Evolutionary conservation across 2,888 invertebrate species (phyloP).

Genomic region (Ypsolopha scabrella): DNA sequence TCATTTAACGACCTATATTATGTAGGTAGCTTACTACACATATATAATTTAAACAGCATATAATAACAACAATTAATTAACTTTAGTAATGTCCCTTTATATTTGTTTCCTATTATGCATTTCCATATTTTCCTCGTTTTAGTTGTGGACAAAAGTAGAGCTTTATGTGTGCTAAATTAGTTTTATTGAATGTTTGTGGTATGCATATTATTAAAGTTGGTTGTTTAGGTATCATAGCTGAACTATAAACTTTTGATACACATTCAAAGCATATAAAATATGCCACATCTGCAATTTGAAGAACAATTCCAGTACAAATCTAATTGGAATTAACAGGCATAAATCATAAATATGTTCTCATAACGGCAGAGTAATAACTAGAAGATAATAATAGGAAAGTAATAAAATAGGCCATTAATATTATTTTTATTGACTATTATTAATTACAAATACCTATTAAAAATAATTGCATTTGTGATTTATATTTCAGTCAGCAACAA

Average conservation of each 20-base stretch:
- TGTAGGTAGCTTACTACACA: too few species aligned
- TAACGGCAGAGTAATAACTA: too few species aligned
- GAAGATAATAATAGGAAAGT: conserved; percentile 21
- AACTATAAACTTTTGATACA: too few species aligned
- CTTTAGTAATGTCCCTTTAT: too few species aligned
- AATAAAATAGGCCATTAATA: conserved; percentile 29
- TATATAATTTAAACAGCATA: too few species aligned
- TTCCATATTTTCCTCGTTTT: too few species aligned
- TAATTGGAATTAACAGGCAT: background rate
- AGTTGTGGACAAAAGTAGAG: too few species aligned
- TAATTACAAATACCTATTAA: background rate
- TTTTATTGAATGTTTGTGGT: background rate
- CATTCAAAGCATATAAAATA: too few species aligned
- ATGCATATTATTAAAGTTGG: background rate
- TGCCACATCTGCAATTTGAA: too few species aligned
- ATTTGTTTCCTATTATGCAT: too few species aligned
- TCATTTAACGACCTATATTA: background rate
- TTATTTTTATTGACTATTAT: conserved; percentile 6
- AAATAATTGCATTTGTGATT: background rate
- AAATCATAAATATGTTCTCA: background rate
- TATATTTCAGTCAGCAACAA: background rate
- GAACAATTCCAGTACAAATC: background rate
- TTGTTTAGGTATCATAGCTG: background rate
- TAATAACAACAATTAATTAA: too few species aligned
- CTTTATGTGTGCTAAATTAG: too few species aligned